Conservation (phyloP, 1,140 invertebrate genomes). For the Lutraria rhynchaena region DNA sequence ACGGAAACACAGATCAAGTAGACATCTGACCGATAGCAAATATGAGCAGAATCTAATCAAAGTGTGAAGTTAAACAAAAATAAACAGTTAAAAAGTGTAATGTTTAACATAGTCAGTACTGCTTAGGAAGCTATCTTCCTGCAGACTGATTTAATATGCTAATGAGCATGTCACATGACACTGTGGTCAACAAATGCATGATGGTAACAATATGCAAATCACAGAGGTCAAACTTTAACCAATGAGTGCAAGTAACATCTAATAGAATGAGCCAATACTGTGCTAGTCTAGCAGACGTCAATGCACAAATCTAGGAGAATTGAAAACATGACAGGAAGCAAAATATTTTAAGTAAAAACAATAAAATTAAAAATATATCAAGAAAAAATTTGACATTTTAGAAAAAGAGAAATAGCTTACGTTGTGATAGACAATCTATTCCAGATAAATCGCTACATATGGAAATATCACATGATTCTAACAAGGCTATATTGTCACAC, state of each 20-base stretch:
- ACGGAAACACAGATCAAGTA: too few species aligned
- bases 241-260: slow-evolving; percentile 3
- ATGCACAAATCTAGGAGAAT: not conserved
- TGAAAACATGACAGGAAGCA: not conserved
- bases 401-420: slow-evolving; percentile 23
- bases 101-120: not conserved
- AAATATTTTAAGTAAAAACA: not conserved
- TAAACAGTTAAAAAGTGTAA: not conserved
- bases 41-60: too few species aligned
- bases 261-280: not conserved
- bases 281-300: not conserved
- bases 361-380: not conserved
- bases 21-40: too few species aligned
- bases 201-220: slow-evolving; percentile 34
- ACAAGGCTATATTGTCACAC: slow-evolving; percentile 49
- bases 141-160: not conserved
- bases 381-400: not conserved
- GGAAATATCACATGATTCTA: slow-evolving; percentile 37
- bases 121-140: not conserved
- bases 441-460: slow-evolving; percentile 48
- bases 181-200: slow-evolving; percentile 45
- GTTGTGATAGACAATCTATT: slow-evolving; percentile 34
- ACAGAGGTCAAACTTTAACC: slow-evolving; percentile 17
- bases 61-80: too few species aligned
- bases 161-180: slow-evolving; percentile 31